These are phyloP conservation scores for Pogonomyrmex barbatus DNA, from an alignment of 1,140 invertebrate species.

Conservation along the genomic window DNA sequence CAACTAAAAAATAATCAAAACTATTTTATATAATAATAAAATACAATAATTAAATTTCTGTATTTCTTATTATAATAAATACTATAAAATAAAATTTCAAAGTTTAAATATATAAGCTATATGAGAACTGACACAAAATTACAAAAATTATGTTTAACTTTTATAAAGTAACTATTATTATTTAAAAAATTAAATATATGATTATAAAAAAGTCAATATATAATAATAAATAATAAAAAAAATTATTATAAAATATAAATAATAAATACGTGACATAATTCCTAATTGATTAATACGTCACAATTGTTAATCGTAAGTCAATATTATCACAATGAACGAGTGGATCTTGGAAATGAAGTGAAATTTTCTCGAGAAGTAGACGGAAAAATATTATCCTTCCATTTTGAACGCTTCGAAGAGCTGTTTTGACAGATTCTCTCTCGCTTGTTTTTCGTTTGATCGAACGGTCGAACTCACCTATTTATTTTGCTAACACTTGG, in stretches of 20 bases:
- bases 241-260: neutral
- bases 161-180: neutral
- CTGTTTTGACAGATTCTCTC: constrained; percentile 81
- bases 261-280: neutral
- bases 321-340: constrained; percentile 39
- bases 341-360: neutral
- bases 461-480: constrained; percentile 75
- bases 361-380: constrained; percentile 50
- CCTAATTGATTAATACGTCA: neutral
- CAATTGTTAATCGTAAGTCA: constrained; percentile 19
- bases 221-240: constrained; percentile 24
- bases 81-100: no score
- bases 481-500: constrained; percentile 83
- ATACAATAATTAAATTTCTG: neutral
- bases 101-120: neutral
- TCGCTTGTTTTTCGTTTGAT: constrained; percentile 72
- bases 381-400: constrained; percentile 82
- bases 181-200: neutral
- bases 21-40: constrained; percentile 6
- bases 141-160: neutral
- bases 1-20: neutral
- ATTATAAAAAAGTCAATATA: neutral
- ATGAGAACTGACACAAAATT: neutral
- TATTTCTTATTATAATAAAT: no score
- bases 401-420: constrained; percentile 67